Base-by-base conservation (phyloP, 2,113 vertebrate species). In the Corythornis cristatus region DNA sequence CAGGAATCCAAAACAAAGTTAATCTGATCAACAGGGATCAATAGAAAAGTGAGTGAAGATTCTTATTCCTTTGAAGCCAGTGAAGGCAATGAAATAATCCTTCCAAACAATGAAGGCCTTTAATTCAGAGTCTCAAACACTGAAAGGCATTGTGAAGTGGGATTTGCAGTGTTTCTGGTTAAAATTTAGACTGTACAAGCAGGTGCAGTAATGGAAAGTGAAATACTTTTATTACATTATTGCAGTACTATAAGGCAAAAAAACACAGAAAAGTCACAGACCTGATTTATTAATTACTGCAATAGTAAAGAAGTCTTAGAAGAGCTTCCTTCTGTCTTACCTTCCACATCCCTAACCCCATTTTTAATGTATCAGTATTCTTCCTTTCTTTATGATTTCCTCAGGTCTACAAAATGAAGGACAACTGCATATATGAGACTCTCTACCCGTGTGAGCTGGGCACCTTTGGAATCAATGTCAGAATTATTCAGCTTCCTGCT, bases 151-250 rank as follows among this genome's bases (percentile, higher is more conserved):
- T 98, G 98, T 98, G 98, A 98, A 97, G 98, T 97, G 97, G 97
- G 98, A 98, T 99, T 99, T 99, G 97, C 98, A 96, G 98, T 98
- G 98, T 98, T 98, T 98, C 98, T 98, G 98, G 97, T 98, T 98
- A 98, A 98, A 98, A 97, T 98, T 97, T 98, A 98, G 98, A 98
- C 97, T 95, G 97, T 98, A 98, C 98, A 98, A 98, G 98, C 98
- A 99, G 98, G 98, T 98, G 98, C 98, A 97, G 97, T 90, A 96
- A 97, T 92, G 88, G 86, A 97, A 98, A 96, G 97, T 96, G 97
- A 97, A 97, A 97, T 97, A 97, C 96, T 97, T 96, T 94, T 94
- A 96, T 95, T 96, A 96, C 83, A 83, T 96, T 94, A 95, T 97
- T 97, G 94, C 97, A 88, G 81, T 92, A 93, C 87, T 92, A 81